These are phyloP conservation scores for Sebastes melanostomus DNA, from an alignment of 2,797 vertebrate genomes.

Conservation along the genomic window DNA sequence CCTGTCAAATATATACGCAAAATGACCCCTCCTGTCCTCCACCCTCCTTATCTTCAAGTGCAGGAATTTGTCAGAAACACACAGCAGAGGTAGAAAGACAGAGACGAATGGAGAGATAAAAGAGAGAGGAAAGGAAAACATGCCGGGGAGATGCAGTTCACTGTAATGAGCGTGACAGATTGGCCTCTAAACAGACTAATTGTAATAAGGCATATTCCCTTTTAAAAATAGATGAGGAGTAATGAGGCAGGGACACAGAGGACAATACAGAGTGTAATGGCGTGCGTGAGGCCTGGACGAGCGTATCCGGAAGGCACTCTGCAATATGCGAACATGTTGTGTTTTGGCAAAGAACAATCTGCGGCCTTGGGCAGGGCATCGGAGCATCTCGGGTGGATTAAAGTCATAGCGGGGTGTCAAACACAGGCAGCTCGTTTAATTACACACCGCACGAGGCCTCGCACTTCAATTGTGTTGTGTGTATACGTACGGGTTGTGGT, in stretches of 20 bases:
- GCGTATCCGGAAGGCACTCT: constrained; percentile 8
- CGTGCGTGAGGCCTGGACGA: constrained; percentile 38
- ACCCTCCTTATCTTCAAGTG: neutral
- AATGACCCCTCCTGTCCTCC: neutral
- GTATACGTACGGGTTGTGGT: neutral
- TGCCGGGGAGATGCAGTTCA: constrained; percentile 24
- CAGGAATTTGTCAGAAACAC: neutral
- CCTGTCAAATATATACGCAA: neutral
- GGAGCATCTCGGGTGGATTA: constrained; percentile 18
- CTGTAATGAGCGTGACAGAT: constrained; percentile 68
- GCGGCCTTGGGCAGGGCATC: constrained; percentile 2
- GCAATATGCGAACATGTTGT: constrained; percentile 22
- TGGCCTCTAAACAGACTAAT: constrained; percentile 73
- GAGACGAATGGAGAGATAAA: constrained; percentile 8
- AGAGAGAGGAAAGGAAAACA: constrained; percentile 1
- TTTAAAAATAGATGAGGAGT: constrained; percentile 75
- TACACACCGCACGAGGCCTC: neutral
- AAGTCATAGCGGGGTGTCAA: constrained; percentile 8
- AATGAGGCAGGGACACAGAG: constrained; percentile 70
- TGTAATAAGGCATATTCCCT: constrained; percentile 72
- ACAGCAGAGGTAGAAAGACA: constrained; percentile 7
- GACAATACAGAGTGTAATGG: constrained; percentile 64
- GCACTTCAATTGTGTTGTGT: neutral
- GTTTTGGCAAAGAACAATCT: constrained; percentile 7
- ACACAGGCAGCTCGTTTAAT: constrained; percentile 3